Evolutionary conservation across 2,888 invertebrate genomes (phyloP), one percentile per base, ranked within the genome.

Genomic region (Eupithecia subfuscata): DNA sequence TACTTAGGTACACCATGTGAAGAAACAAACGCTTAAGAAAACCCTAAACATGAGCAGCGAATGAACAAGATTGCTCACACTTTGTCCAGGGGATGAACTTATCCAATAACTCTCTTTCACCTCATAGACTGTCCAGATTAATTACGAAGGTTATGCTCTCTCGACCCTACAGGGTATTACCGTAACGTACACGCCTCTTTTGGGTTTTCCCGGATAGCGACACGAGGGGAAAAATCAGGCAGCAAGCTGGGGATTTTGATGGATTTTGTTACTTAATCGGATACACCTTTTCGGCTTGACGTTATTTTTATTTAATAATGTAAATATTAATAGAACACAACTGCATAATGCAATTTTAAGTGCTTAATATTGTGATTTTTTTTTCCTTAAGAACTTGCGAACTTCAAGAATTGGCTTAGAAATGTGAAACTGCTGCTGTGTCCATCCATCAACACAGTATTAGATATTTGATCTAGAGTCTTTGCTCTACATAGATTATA

Each of bases 191-290:
- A 92, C 93, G 93, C 94, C 93, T 93, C 87, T 93, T 91, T 89
- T 89, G 87, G 90, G 90, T 90, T 88, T 89, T 89, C 84, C 89
- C 88, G 90, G 93, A 93, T 92, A 92, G 90, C 90, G 85, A 89
- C 89, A 85, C 85, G 89, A 90, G 92, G 92, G 93, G 91, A 90
- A 93, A 92, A 93, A 93, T 92, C 90, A 93, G 92, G 93, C 93
- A 94, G 91, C 91, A 91, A 93, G 93, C 92, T 86, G 87, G 90
- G 88, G 91, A 92, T 91, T 94, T 95, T 94, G 93, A 68, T 67
- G 40, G 16, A 40, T 22, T 67, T 37, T 65, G n/a, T 40, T 67
- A 67, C 22, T 22, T 6, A 40, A 43, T 68, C 25, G 1, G 25
- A 40, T 45, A 22, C 43, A 56, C 34, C n/a, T n/a, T 11, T 18